Evolutionary conservation across 2,888 invertebrate species (phyloP).

Genomic region (Agonopterix heracliana): DNA sequence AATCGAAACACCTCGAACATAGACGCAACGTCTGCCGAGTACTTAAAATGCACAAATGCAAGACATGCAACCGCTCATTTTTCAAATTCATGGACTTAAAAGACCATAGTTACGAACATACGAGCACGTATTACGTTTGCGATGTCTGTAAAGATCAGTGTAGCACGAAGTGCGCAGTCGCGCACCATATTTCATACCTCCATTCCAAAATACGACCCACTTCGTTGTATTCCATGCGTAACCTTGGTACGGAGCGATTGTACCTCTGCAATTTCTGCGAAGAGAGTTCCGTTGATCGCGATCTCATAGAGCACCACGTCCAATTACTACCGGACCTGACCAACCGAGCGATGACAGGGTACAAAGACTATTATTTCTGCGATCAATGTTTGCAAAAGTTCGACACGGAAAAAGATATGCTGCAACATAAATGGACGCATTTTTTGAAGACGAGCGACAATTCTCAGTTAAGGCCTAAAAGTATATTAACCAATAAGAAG

Average conservation of each 20-base stretch:
- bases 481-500: slow-evolving; percentile 14
- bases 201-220: slow-evolving; percentile 41
- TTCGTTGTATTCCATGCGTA: slow-evolving; percentile 34
- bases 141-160: slow-evolving; percentile 60
- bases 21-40: slow-evolving; percentile 38
- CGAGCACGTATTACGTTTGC: slow-evolving; percentile 36
- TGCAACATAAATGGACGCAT: slow-evolving; percentile 62
- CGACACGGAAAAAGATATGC: slow-evolving; percentile 47
- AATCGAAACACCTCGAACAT: slow-evolving; percentile 37
- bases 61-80: slow-evolving; percentile 37
- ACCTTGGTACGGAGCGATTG: slow-evolving; percentile 35
- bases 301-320: slow-evolving; percentile 41
- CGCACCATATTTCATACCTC: slow-evolving; percentile 49
- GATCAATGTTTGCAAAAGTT: slow-evolving; percentile 55
- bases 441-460: slow-evolving; percentile 45
- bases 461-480: slow-evolving; percentile 26
- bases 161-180: slow-evolving; percentile 39
- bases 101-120: slow-evolving; percentile 56
- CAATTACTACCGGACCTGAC: slow-evolving; percentile 43
- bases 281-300: slow-evolving; percentile 39
- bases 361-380: slow-evolving; percentile 55
- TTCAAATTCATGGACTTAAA: slow-evolving; percentile 55
- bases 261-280: slow-evolving; percentile 59
- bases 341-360: slow-evolving; percentile 46
- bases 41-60: slow-evolving; percentile 43